A percentile compares a stretch with the other conserved stretches of the same genome.
phyloP scores from a whole-genome alignment of 1,140 invertebrate species.

The Lepidurus packardi region DNA sequence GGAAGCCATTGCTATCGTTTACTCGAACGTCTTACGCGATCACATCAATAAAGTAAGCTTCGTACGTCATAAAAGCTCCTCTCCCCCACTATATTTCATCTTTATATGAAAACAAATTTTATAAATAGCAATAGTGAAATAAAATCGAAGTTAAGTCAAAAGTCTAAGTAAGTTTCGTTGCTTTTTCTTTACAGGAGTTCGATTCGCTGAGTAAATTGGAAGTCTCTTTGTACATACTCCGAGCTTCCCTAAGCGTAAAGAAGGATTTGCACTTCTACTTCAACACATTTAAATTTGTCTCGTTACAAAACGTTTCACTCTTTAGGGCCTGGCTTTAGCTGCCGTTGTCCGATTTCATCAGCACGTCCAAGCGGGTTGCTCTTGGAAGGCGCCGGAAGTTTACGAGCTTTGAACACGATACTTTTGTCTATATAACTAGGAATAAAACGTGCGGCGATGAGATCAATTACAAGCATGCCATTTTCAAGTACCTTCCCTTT shows the following conservation, averaged over 20 bases:
- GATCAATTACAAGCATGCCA: constrained; percentile 10
- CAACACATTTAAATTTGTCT: background rate
- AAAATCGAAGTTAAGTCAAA: background rate
- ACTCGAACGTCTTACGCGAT: constrained; percentile 67
- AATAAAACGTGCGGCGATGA: background rate
- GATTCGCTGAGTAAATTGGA: constrained; percentile 66
- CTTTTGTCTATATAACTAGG: background rate
- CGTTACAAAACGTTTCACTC: background rate
- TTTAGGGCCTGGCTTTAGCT: background rate
- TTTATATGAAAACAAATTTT: background rate
- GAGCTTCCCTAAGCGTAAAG: background rate
- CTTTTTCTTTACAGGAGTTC: constrained; percentile 60
- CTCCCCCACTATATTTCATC: background rate
- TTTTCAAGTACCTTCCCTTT: constrained; percentile 10
- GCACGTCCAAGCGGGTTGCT: background rate
- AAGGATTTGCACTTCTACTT: background rate
- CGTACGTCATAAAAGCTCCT: background rate
- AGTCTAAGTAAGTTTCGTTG: constrained; percentile 29
- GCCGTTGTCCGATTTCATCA: constrained; percentile 17
- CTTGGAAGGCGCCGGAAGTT: constrained; percentile 6
- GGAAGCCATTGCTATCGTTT: constrained; percentile 67
- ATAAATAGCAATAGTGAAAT: background rate
- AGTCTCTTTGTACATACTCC: constrained; percentile 49
- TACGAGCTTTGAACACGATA: constrained; percentile 10
- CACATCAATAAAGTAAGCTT: constrained; percentile 63